Base-by-base conservation (phyloP, 2,888 invertebrate species). In the Pherbina coryleti region DNA sequence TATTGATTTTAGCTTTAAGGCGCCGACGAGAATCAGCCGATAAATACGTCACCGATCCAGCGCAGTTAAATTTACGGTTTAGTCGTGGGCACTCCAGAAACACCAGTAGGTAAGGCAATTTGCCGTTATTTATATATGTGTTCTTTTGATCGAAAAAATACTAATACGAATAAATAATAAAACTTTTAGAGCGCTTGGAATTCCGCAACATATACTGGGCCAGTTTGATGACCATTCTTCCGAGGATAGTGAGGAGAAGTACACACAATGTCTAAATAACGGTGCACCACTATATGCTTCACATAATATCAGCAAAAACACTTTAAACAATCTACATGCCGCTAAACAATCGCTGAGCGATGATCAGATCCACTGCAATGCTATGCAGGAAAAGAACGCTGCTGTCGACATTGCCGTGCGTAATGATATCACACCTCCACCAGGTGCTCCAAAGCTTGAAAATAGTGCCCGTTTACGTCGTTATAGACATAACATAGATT, bases 21-120 rank as follows among this genome's bases (percentile, higher is more conserved):
- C 92, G 96, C 25, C 91, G 94, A 60, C 92, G 96, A 49, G 93
- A 95, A 83, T 93, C 95, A 83, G 91, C 91, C 78, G 96, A 96
- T 81, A 97, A 97, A 90, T 96, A 96, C 90, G 95, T 96, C 34
- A 93, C 94, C 37, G 96, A 96, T 91, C 94, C 95, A 80, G 93
- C 95, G 79, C 95, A 96, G 87, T 90, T 96, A 84, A 95, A 95
- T 90, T 91, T 96, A 84, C 92, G 95, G 79, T 96, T 96, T 91
- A 93, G 94, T 85, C 91, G 96, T 82, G 94, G 94, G n/a, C 85
- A 92, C 79, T 91, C 92, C 82, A 86, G 90, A 72, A 87, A 86
- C 66, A 82, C 85, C 7, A 87, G 86, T 80, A 88, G 90, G 90
- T 89, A 85, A 82, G 85, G 19, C 2, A n/a, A 37, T 37, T 28